Evolutionary conservation across 2,888 invertebrate genomes (phyloP).

Genomic region (Sarcophaga caerulescens): DNA sequence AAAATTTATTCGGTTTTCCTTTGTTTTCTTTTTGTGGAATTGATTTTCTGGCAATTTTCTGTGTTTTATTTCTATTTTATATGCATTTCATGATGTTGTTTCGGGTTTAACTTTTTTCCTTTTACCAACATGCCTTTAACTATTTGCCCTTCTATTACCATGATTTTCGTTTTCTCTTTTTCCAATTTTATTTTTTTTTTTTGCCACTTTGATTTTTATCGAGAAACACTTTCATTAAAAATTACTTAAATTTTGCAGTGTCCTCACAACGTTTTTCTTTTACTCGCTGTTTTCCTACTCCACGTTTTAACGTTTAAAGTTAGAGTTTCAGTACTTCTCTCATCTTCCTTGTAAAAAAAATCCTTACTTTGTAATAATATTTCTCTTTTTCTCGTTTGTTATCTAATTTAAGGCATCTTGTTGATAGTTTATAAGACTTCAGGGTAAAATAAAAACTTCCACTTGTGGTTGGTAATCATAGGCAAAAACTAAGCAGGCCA

Average conservation of each 20-base stretch:
- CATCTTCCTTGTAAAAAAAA: constrained; percentile 35
- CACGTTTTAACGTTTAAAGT: constrained; percentile 32
- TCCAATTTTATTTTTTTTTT: constrained; percentile 1
- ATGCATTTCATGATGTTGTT: constrained; percentile 58
- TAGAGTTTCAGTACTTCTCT: background rate
- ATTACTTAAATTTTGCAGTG: constrained; percentile 70
- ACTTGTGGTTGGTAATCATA: background rate
- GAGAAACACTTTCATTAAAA: constrained; percentile 75
- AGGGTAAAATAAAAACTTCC: constrained; percentile 38
- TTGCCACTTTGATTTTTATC: constrained; percentile 72
- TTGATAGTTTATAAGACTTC: constrained; percentile 46
- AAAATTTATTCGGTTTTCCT: constrained; percentile 6
- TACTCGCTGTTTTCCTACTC: background rate
- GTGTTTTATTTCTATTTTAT: constrained; percentile 48
- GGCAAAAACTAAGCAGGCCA: constrained; percentile 30
- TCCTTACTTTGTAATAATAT: constrained; percentile 55
- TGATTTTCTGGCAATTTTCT: constrained; percentile 35
- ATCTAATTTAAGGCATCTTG: constrained; percentile 67
- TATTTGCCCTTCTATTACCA: constrained; percentile 1
- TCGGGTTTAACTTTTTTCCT: constrained; percentile 21
- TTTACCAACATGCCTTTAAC: too few relatives aligned
- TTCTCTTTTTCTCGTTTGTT: constrained; percentile 15
- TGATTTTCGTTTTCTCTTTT: constrained; percentile 17
- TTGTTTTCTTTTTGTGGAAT: background rate
- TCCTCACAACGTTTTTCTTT: background rate